phyloP scores from a whole-genome alignment of 2,113 vertebrate species.

The Pollimyrus isidori region DNA sequence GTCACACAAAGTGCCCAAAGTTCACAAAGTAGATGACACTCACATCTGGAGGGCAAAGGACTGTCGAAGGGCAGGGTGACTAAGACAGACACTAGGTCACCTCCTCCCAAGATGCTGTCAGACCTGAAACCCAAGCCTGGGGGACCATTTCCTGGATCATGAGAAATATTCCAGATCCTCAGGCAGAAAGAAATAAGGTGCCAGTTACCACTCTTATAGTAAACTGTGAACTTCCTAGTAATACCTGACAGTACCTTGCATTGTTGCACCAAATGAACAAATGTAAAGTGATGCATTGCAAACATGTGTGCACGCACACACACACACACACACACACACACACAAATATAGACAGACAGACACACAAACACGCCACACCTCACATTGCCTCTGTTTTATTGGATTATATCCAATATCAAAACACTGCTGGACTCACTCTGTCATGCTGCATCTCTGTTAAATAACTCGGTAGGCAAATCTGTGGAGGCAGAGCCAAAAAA shows the following conservation, averaged over 20 bases:
- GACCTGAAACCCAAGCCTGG: background rate
- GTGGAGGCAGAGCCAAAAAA: background rate
- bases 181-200: background rate
- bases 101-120: background rate
- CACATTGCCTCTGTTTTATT: background rate
- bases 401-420: background rate
- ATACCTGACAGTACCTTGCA: background rate
- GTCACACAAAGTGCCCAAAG: background rate
- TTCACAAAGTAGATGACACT: background rate
- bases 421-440: background rate
- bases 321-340: background rate
- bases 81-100: background rate
- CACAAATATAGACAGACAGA: background rate
- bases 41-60: background rate
- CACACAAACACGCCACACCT: background rate
- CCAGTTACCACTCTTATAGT: background rate
- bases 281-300: background rate
- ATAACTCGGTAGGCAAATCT: background rate
- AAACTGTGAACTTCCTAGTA: background rate
- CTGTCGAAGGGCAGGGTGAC: background rate
- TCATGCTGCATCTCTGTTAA: background rate
- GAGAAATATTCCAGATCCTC: background rate
- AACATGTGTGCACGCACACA: background rate
- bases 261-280: background rate
- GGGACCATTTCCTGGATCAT: background rate